phyloP scores from a whole-genome alignment of 2,888 invertebrate genomes.

The Hoplodrina ambigua region DNA sequence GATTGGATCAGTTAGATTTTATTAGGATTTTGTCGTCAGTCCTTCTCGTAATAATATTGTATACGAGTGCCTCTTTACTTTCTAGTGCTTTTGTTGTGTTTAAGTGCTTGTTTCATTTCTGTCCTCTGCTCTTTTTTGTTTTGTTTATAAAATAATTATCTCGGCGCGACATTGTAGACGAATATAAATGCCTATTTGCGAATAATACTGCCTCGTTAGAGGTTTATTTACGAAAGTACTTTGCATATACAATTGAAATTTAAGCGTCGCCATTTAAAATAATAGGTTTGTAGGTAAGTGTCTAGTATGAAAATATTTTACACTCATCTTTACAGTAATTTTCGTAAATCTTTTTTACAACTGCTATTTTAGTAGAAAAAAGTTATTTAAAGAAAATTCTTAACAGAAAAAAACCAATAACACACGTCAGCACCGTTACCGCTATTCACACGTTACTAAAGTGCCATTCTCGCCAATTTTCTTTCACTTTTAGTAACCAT shows the following conservation, averaged over 20 bases:
- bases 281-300: too few relatives aligned
- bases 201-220: not conserved
- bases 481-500: conserved; percentile 19
- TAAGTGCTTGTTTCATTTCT: conserved; percentile 16
- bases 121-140: not conserved
- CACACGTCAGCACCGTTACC: not conserved
- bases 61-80: conserved; percentile 2
- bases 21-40: conserved; percentile 61
- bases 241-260: not conserved
- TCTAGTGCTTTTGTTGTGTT: conserved; percentile 16
- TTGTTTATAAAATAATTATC: conserved; percentile 8
- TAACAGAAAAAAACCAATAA: not conserved
- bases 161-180: not conserved
- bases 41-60: conserved; percentile 20
- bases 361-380: too few relatives aligned
- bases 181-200: not conserved
- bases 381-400: too few relatives aligned
- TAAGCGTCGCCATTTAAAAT: not conserved
- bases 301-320: too few relatives aligned
- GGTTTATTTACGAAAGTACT: conserved; percentile 1
- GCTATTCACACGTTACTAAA: not conserved
- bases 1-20: conserved; percentile 68
- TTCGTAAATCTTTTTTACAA: not conserved
- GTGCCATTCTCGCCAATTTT: conserved; percentile 6
- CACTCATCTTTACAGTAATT: not conserved